Evolutionary conservation across 2,888 invertebrate genomes (phyloP), one percentile per base, ranked within the genome.

Genomic region (Drosophila yooni): DNA sequence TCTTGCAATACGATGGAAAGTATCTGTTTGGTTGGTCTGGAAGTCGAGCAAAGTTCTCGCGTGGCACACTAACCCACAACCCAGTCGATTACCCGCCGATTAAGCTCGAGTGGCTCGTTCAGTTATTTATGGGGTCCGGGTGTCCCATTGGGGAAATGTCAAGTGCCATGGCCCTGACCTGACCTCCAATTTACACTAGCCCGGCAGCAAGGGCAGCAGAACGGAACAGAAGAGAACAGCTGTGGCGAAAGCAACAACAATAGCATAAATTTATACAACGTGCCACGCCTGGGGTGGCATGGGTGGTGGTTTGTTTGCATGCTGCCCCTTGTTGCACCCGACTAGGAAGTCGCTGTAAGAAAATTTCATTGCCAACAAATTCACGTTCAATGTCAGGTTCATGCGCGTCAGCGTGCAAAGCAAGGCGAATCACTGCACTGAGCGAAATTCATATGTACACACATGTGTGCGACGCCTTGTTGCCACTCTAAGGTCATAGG

Each of bases 111-210:
- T n/a, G n/a, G 34, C 31, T 46, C 38, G 33, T 52, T 65, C 40
- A 52, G 48, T 36, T 76, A 62, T 75, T 66, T 77, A 76, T 78
- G 70, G 65, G 68, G 46, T 25, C 60, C 60, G 65, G 70, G 64
- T 60, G 43, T n/a, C 61, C 21, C 61, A 67, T 38, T 58, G 70
- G 50, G 70, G 59, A 88, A 91, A 91, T 91, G 90, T 91, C 91
- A 91, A 91, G 84, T 77, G 76, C 74, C 64, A 66, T 84, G 81
- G 88, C 91, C 91, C 86, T 91, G 91, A 91, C 91, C 91, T 90
- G 85, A 91, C 91, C 91, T 90, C 86, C 81, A 77, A 67, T 69
- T 72, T 71, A 59, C 67, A 79, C 56, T 31, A 8, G 29, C 48
- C 69, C 43, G 50, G 34, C 52, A 38, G 43, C 56, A 38, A 38